Conservation (phyloP, 2,888 invertebrate species). For the Hemaris fuciformis region DNA sequence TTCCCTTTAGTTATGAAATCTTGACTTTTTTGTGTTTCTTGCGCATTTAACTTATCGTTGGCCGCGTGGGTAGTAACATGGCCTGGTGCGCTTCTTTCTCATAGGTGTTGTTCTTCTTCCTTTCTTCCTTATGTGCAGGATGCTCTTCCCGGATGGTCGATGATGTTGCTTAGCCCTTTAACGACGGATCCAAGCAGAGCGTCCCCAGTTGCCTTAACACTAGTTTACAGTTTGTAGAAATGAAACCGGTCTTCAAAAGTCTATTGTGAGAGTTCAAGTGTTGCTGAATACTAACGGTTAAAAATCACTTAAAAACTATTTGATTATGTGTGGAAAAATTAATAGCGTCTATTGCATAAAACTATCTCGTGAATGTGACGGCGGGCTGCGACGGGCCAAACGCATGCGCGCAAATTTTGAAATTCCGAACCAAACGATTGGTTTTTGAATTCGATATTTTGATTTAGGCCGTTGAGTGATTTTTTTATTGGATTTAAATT, state of each 20-base stretch:
- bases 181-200: slow-evolving; percentile 73
- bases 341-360: slow-evolving; percentile 78
- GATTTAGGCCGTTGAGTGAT: slow-evolving; percentile 47
- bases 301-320: slow-evolving; percentile 77
- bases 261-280: slow-evolving; percentile 73
- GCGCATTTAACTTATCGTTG: slow-evolving; percentile 75
- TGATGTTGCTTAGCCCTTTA: slow-evolving; percentile 69
- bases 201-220: slow-evolving; percentile 78
- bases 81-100: slow-evolving; percentile 53
- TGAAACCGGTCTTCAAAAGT: slow-evolving; percentile 65
- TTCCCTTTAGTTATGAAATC: slow-evolving; percentile 74
- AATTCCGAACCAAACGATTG: slow-evolving; percentile 63
- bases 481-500: slow-evolving; percentile 31
- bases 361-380: slow-evolving; percentile 78
- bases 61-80: slow-evolving; percentile 58
- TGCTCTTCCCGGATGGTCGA: slow-evolving; percentile 75
- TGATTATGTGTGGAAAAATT: slow-evolving; percentile 70
- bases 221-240: slow-evolving; percentile 73
- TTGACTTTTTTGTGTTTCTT: slow-evolving; percentile 66
- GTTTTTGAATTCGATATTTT: slow-evolving; percentile 68
- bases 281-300: slow-evolving; percentile 77
- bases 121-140: slow-evolving; percentile 52
- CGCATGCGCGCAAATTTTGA: slow-evolving; percentile 78
- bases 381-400: slow-evolving; percentile 64
- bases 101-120: slow-evolving; percentile 57